These are phyloP conservation scores for Trematomus bernacchii DNA, from an alignment of 2,797 vertebrate genomes.

Conservation along the genomic window DNA sequence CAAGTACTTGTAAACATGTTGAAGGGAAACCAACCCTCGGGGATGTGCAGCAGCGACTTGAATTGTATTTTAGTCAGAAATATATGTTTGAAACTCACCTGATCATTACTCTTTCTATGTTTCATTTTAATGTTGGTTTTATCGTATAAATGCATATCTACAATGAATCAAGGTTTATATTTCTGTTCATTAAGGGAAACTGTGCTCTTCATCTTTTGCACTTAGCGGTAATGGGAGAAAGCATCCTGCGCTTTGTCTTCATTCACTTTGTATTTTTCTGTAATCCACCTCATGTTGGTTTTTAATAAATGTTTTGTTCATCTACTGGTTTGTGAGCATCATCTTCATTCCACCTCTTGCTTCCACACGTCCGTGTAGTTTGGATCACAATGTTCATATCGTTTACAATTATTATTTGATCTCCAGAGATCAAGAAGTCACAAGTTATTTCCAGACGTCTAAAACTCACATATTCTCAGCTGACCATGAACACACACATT, in stretches of 20 bases:
- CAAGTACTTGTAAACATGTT: too few species aligned
- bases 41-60: too few species aligned
- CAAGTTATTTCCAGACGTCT: not conserved
- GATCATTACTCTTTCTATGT: not conserved
- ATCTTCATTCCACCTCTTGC: conserved; percentile 20
- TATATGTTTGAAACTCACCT: not conserved
- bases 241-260: conserved; percentile 13
- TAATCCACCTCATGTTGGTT: conserved; percentile 2
- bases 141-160: not conserved
- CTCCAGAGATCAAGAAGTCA: not conserved
- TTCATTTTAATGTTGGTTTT: not conserved
- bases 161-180: not conserved
- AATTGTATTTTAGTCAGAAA: too few species aligned
- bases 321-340: not conserved
- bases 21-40: too few species aligned
- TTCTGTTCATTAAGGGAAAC: not conserved
- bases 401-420: not conserved
- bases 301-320: conserved; percentile 28
- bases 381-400: not conserved
- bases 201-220: not conserved
- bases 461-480: not conserved
- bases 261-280: not conserved
- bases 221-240: not conserved
- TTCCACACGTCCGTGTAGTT: not conserved
- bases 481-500: too few species aligned